Evolutionary conservation across 30 jellyfish, hydroid and myxozoan species (phyloP).

Genomic region (Clytia hemisphaerica): DNA sequence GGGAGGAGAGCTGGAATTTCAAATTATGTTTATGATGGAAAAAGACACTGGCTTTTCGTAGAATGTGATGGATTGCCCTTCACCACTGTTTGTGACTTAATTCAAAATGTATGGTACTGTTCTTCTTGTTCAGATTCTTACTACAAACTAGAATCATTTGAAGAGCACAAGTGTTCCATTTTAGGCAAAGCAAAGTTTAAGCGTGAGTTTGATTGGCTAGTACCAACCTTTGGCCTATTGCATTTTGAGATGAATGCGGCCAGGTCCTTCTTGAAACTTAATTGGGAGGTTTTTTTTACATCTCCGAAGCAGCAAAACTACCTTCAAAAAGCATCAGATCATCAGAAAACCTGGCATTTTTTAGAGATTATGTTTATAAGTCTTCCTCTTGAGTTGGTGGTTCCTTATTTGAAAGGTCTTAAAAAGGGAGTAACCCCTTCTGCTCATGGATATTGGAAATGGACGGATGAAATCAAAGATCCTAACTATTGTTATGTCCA

Average conservation of each 20-base stretch:
- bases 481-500: too few relatives aligned
- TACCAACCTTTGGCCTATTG: constrained; percentile 3
- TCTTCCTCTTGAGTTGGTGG: too few relatives aligned
- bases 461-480: too few relatives aligned
- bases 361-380: constrained; percentile 23
- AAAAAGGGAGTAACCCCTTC: too few relatives aligned
- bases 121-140: not conserved
- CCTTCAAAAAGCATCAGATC: constrained; percentile 26
- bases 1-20: constrained; percentile 26
- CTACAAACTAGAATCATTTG: not conserved
- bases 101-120: not conserved
- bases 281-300: constrained; percentile 20
- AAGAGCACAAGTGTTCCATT: constrained; percentile 7
- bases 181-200: not conserved
- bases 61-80: constrained; percentile 27
- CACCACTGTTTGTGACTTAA: constrained; percentile 7
- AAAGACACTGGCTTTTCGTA: constrained; percentile 25
- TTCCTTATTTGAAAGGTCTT: too few relatives aligned
- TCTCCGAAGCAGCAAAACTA: constrained; percentile 11
- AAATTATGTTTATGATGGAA: constrained; percentile 12
- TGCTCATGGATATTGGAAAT: too few relatives aligned
- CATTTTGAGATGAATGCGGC: constrained; percentile 21
- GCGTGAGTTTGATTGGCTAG: constrained; percentile 37
- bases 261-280: constrained; percentile 6
- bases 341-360: constrained; percentile 26